Evolutionary conservation across 2,888 invertebrate genomes (phyloP), one percentile per base, ranked within the genome.

Genomic region (Strigamia transsilvanica): DNA sequence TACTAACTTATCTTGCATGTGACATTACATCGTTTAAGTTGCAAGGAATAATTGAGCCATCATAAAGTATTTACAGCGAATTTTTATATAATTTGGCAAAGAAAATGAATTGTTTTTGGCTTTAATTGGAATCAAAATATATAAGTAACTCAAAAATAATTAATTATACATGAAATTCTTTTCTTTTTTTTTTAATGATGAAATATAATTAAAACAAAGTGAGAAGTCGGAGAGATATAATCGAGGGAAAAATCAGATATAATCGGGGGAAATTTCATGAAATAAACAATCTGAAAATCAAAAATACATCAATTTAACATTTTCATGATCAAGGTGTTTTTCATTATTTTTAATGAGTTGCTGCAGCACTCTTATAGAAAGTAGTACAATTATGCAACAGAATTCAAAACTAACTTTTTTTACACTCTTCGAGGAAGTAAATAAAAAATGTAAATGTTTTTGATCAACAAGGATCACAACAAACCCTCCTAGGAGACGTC

Each of bases 381-480:
- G 15, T n/a, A n/a, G n/a, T n/a, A n/a, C n/a, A 56, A 56, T 61
- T 21, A 23, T 61, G 13, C 61, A 61, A 13, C 21, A 23, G 5
- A 23, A 21, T 61, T 5, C 2, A 21, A 61, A 61, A 61, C 9
- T 61, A 21, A 61, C 18, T 9, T 13, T 6, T 9, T 61, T 61
- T 23, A 61, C 4, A 23, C 21, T 61, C 21, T 61, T 61, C 15
- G 13, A 61, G 61, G 61, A 61, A 21, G 5, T 61, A 61, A 61
- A 13, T 61, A 61, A 61, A 6, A 56, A 10, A 56, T 56, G 56
- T 15, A 23, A 23, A 23, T 61, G 61, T 61, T 61, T 61, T 61
- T 61, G 61, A 61, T 61, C 61, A 23, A 61, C 61, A 61, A 18
- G n/a, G 61, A 61, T 61, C 61, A 61, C 21, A 61, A 61, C 61